Evolutionary conservation across 2,888 invertebrate species (phyloP).

Genomic region (Marasmarcha lunaedactyla): DNA sequence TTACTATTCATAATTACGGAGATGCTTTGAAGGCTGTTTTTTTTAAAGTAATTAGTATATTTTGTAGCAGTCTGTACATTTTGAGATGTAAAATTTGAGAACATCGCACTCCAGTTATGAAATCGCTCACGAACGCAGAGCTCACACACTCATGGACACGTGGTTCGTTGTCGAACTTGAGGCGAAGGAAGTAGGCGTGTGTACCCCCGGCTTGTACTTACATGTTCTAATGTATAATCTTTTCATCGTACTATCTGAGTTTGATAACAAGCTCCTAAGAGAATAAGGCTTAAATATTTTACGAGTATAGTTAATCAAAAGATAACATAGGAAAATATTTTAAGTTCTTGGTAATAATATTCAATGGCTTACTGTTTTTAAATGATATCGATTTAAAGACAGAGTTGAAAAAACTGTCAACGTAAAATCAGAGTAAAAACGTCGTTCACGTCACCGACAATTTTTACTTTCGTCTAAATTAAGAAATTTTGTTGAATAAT

Average conservation of each 20-base stretch:
- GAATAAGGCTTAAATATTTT: too few species aligned
- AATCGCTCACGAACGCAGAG: conserved; percentile 23
- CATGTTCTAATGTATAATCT: conserved; percentile 65
- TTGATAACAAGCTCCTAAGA: conserved; percentile 31
- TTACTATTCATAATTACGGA: too few species aligned
- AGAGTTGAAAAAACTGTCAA: too few species aligned
- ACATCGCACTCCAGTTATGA: conserved; percentile 62
- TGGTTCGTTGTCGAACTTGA: conserved; percentile 43
- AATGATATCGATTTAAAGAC: too few species aligned
- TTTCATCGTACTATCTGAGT: conserved; percentile 36
- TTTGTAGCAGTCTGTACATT: conserved; percentile 42
- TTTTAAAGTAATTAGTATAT: too few species aligned
- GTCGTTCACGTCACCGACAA: conserved; percentile 16
- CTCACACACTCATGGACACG: conserved; percentile 29
- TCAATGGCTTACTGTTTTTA: too few species aligned
- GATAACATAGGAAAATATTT: too few species aligned
- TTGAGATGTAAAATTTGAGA: conserved; percentile 68
- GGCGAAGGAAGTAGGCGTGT: conserved; percentile 39
- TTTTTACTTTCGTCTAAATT: conserved; percentile 55
- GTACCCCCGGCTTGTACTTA: conserved; percentile 57
- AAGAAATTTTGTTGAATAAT: conserved; percentile 65
- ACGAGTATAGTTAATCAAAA: too few species aligned
- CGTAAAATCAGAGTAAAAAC: too few species aligned
- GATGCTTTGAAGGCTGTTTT: too few species aligned
- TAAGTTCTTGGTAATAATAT: too few species aligned